Evolutionary conservation across 35 echinoderm and acorn worm species (phyloP), one percentile per base, ranked within the genome.

Genomic region (Hemicentrotus pulcherrimus): DNA sequence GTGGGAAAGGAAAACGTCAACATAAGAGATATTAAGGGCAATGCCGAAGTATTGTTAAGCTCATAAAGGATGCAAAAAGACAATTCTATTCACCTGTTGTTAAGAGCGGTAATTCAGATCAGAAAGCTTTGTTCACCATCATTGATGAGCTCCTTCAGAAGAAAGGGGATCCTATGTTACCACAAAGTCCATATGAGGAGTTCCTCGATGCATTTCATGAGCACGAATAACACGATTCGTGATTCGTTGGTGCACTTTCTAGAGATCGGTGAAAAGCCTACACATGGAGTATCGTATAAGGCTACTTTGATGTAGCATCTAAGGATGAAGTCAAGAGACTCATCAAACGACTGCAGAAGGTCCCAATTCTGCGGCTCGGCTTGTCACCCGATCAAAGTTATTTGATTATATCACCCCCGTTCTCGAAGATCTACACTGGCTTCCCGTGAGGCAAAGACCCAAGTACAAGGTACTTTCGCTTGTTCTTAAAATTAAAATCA

Each of bases 61-160:
- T 89, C 9, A 89, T 95, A 32, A 28, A 55, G 24, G 87, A 90
- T n/a, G 24, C 94, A 47, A 95, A 95, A 47, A 47, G 18, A 31
- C 24, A 31, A 10, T 95, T 88, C 12, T 89, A 88, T 35, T 95
- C 94, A 19, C 28, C 41, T n/a, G 22, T 30, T 22, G 47, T 95
- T 22, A 31, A 89, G 28, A 32, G 50, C 2, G 48, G 61, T 32
- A 33, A 86, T 19, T 47, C 16, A 15, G 94, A 90, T 95, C 85
- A 88, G 46, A 95, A 60, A 31, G 3, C 71, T 47, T n/a, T 90
- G 18, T 95, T 31, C 86, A 95, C 28, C 13, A 87, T 86, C 28
- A 32, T 95, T 7, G 47, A 95, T 88, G 86, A 95, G 87, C 86
- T 95, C 47, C 86, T 95, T 11, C 86, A 88, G 28, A 85, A 33